Conservation (phyloP, 1,140 invertebrate genomes). For the Meloidogyne floridensis region DNA sequence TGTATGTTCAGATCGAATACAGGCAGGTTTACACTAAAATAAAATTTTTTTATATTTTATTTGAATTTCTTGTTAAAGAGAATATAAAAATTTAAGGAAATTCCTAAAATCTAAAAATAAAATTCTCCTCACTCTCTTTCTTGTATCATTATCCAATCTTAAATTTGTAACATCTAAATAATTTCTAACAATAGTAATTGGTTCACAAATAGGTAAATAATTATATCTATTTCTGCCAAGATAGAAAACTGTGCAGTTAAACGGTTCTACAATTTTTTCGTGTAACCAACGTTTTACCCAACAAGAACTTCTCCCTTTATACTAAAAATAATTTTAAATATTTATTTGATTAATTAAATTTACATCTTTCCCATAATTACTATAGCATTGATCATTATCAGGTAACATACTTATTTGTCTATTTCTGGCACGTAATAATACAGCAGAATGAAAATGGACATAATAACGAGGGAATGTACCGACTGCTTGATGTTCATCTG, state of each 20-base stretch:
- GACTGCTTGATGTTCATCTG: constrained; percentile 27
- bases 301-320: constrained; percentile 12
- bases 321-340: not conserved
- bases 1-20: constrained; percentile 19
- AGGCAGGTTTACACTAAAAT: constrained; percentile 13
- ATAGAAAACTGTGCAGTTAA: constrained; percentile 62
- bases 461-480: constrained; percentile 36
- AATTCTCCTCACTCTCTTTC: not conserved
- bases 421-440: constrained; percentile 11
- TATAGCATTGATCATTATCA: constrained; percentile 30
- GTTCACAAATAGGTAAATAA: constrained; percentile 40
- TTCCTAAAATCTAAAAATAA: not conserved
- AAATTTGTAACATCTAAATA: constrained; percentile 11
- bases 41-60: too few species aligned
- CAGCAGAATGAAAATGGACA: constrained; percentile 22
- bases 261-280: constrained; percentile 55
- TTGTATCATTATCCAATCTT: not conserved
- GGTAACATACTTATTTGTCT: constrained; percentile 31
- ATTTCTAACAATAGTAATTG: constrained; percentile 45
- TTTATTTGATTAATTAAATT: not conserved
- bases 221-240: constrained; percentile 26
- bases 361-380: not conserved
- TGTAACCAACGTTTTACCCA: constrained; percentile 45
- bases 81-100: too few species aligned
- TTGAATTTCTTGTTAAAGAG: too few species aligned